Evolutionary conservation across 2,888 invertebrate species (phyloP).

Genomic region (Chloroclystis v-ata): DNA sequence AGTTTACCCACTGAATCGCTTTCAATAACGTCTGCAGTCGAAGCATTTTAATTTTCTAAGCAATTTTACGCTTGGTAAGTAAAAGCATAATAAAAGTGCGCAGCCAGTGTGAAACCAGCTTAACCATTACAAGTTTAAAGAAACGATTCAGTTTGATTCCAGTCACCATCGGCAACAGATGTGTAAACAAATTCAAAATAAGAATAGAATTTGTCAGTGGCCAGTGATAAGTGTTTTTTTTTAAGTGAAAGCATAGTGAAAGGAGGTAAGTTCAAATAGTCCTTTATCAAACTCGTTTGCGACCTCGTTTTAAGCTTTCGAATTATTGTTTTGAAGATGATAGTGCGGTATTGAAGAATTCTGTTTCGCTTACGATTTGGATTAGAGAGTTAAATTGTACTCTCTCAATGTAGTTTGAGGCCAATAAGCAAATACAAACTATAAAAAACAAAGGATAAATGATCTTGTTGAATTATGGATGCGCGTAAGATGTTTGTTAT

Average conservation of each 20-base stretch:
- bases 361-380: no score
- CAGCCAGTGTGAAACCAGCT: constrained; percentile 42
- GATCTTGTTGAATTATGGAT: no score
- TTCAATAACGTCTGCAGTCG: no score
- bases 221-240: constrained; percentile 23
- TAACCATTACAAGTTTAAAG: constrained; percentile 56
- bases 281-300: constrained; percentile 34
- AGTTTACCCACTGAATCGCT: no score
- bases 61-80: no score
- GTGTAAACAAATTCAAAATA: constrained; percentile 28
- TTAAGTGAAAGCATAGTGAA: constrained; percentile 73
- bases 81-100: no score
- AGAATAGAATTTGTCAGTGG: constrained; percentile 23
- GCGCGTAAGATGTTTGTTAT: no score
- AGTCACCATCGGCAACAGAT: constrained; percentile 37
- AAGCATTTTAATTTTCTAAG: no score
- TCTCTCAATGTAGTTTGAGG: no score
- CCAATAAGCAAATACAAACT: no score
- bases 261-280: constrained; percentile 53
- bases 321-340: constrained; percentile 13
- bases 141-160: constrained; percentile 53
- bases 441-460: no score
- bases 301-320: constrained; percentile 25
- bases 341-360: neutral
- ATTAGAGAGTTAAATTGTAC: no score